Conservation (phyloP, 2,797 vertebrate genomes). For the Falco columbarius region DNA sequence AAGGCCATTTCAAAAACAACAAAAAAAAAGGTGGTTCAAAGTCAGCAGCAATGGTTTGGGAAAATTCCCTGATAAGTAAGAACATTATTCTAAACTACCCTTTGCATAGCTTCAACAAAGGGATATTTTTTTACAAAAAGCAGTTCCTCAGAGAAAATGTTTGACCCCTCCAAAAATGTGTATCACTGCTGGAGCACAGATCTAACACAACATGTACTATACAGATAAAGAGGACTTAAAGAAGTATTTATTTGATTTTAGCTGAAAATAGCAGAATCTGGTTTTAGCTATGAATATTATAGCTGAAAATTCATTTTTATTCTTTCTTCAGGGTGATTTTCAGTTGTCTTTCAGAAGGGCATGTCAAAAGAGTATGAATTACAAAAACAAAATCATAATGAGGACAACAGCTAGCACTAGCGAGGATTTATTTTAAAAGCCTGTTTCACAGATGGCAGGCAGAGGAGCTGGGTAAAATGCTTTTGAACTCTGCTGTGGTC, state of each 20-base stretch:
- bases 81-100: neutral
- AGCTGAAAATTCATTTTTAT: neutral
- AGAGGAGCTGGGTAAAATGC: neutral
- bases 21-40: neutral
- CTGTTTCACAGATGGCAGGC: neutral
- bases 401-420: neutral
- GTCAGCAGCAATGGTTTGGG: neutral
- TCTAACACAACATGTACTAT: neutral
- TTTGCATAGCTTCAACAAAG: neutral
- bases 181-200: neutral
- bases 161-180: neutral
- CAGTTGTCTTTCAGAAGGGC: neutral
- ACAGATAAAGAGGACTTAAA: neutral
- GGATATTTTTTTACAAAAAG: neutral
- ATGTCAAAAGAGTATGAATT: neutral
- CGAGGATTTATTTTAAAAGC: neutral
- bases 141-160: neutral
- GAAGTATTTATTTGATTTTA: neutral
- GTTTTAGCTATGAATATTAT: neutral
- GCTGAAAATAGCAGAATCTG: neutral
- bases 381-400: neutral
- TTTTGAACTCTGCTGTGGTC: neutral
- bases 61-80: neutral
- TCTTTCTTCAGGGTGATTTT: neutral
- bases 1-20: neutral